Percentiles rank a stretch among this genome's conserved stretches.
Conservation (phyloP, 2,888 invertebrate species). For the Oligia strigilis region DNA sequence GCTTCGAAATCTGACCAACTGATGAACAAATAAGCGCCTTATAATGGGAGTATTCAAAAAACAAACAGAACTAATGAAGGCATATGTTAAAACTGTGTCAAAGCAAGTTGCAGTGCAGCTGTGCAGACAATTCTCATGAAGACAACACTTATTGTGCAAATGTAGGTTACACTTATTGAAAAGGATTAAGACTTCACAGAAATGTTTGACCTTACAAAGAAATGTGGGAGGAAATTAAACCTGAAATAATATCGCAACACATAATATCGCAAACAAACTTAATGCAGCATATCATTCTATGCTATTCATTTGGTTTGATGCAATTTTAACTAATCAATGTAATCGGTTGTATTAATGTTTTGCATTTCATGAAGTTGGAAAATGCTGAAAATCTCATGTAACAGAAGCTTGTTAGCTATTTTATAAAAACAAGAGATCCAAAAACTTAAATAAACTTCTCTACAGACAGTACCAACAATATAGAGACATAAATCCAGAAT, state of each 20-base stretch:
- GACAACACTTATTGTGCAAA: conserved; percentile 58
- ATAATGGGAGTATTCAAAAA: conserved; percentile 55
- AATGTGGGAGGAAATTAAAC: not conserved
- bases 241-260: not conserved
- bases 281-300: not conserved
- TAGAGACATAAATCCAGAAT: conserved; percentile 51
- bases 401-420: not conserved
- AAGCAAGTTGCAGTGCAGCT: conserved; percentile 71
- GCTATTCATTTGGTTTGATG: not conserved
- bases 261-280: not conserved
- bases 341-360: not conserved
- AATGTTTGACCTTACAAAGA: conserved; percentile 34
- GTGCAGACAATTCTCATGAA: conserved; percentile 69
- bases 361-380: not conserved
- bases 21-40: conserved; percentile 40
- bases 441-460: not conserved
- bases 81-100: conserved; percentile 74
- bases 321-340: not conserved
- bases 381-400: not conserved
- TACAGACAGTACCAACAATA: not conserved
- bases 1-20: conserved; percentile 49
- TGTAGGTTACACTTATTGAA: conserved; percentile 64
- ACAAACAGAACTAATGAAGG: conserved; percentile 63
- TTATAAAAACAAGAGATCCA: not conserved
- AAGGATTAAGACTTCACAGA: conserved; percentile 45